Percentiles rank a stretch among this genome's conserved stretches.
Conservation (phyloP, 2,113 vertebrate species). For the Falcunculus frontatus region DNA sequence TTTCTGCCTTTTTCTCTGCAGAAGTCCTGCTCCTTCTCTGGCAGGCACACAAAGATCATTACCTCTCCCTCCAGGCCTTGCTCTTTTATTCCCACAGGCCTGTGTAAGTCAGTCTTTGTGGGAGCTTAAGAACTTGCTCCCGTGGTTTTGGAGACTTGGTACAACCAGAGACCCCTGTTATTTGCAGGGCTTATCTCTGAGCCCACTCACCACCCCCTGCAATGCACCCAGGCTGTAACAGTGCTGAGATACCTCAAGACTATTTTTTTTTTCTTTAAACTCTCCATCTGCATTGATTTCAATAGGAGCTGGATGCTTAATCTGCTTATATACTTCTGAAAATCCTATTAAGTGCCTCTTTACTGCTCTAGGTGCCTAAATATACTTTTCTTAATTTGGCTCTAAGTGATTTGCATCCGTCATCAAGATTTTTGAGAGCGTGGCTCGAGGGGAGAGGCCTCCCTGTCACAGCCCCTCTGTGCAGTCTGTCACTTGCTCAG, state of each 20-base stretch:
- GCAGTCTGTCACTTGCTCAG: slow-evolving; percentile 34
- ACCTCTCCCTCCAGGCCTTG: background rate
- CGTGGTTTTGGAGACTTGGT: background rate
- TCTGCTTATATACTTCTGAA: slow-evolving; percentile 50
- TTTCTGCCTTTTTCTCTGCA: background rate
- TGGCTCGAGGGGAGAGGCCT: background rate
- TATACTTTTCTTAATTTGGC: slow-evolving; percentile 56
- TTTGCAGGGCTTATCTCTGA: background rate
- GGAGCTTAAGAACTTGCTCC: background rate
- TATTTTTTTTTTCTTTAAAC: background rate
- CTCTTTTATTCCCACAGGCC: background rate
- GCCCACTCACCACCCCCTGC: background rate
- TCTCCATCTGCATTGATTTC: slow-evolving; percentile 11
- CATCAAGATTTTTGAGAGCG: background rate
- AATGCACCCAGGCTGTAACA: background rate
- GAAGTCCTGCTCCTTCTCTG: background rate
- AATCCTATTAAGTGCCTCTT: slow-evolving; percentile 64
- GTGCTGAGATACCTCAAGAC: background rate
- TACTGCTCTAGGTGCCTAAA: slow-evolving; percentile 57
- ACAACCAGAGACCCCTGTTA: background rate
- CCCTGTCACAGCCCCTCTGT: background rate
- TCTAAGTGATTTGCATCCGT: slow-evolving; percentile 14
- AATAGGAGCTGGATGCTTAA: slow-evolving; percentile 25
- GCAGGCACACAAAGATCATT: background rate
- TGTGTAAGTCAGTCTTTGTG: background rate